Percentiles rank a stretch among this genome's conserved stretches.
These are phyloP conservation scores for Chlorocebus sabaeus DNA, from an alignment of 2,113 vertebrate genomes.

Conservation along the genomic window DNA sequence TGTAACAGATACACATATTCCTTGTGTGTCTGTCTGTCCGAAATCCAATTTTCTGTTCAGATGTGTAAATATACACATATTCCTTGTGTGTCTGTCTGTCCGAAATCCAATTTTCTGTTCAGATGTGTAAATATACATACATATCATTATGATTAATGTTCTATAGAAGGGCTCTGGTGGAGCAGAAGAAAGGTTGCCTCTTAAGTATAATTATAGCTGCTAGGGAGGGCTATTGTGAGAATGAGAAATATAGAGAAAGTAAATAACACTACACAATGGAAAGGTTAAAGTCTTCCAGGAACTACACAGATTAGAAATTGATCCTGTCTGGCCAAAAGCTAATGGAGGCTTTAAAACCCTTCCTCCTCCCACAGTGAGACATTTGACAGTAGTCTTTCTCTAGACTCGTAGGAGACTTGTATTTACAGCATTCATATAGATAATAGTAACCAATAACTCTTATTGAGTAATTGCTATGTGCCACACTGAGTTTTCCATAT, in stretches of 20 bases:
- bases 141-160: background rate
- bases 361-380: background rate
- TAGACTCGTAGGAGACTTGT: background rate
- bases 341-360: background rate
- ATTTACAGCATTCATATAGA: background rate
- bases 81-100: background rate
- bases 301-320: background rate
- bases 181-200: background rate
- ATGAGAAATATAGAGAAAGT: background rate
- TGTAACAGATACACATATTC: background rate
- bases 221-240: background rate
- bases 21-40: background rate
- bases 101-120: background rate
- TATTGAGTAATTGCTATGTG: background rate
- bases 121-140: background rate
- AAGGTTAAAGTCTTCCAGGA: background rate
- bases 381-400: background rate
- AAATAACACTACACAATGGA: background rate
- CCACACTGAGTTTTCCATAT: background rate
- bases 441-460: background rate
- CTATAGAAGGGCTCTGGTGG: background rate
- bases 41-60: background rate
- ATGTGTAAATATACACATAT: background rate
- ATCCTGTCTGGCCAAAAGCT: background rate
- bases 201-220: background rate